phyloP scores from a whole-genome alignment of 2,797 vertebrate species.

The Salarias fasciatus region DNA sequence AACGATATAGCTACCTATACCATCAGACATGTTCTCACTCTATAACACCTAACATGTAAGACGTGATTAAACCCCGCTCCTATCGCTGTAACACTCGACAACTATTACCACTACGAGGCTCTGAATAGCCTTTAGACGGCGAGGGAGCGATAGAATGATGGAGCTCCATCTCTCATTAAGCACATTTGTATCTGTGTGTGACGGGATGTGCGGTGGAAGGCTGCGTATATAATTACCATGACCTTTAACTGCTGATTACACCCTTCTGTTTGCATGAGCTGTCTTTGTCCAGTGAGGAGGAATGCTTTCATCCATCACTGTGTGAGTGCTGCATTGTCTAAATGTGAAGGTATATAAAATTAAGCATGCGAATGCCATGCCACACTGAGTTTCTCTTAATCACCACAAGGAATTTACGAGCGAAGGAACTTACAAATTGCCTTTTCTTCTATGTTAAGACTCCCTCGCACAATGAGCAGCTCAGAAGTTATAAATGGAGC shows the following conservation, averaged over 20 bases:
- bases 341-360: background rate
- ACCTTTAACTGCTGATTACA: constrained; percentile 57
- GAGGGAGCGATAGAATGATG: no score
- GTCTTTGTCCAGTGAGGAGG: constrained; percentile 19
- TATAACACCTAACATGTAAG: no score
- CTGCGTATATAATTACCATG: constrained; percentile 47
- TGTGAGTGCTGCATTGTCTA: background rate
- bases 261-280: constrained; percentile 43
- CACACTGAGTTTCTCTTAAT: background rate
- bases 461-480: no score
- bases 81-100: no score
- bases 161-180: no score
- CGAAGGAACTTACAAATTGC: background rate
- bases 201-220: background rate
- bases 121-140: no score
- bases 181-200: background rate
- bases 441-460: no score
- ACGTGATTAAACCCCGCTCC: no score
- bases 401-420: constrained; percentile 3
- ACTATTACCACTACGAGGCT: no score
- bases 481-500: no score
- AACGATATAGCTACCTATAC: no score
- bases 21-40: no score
- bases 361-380: background rate
- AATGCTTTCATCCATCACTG: constrained; percentile 39